Base-by-base conservation (phyloP, 23 tunicate genomes). In the Styela plicata region DNA sequence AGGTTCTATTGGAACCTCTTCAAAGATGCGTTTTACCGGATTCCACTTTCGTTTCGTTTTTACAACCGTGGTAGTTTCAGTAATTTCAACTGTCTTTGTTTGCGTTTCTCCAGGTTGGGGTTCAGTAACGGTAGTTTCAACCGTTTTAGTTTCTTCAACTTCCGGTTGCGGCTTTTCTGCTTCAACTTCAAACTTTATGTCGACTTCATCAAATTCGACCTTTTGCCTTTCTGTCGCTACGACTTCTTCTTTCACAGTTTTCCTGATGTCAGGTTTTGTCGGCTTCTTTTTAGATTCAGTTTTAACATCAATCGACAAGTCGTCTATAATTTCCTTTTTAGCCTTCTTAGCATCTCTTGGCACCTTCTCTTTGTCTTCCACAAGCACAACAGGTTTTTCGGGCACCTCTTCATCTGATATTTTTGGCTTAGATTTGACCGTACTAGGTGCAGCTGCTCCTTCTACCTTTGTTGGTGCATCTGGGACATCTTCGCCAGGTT, bases 51-150 rank as follows among this genome's bases (percentile, higher is more conserved):
- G 24, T 52, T 7, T 30, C 3, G 36, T 27, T 71, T 31, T 32
- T 30, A 30, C 37, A 21, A 26, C 77, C 3, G 77, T 33, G 20
- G 34, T 31, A 5, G 34, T 32, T 30, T 31, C 35, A 33, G 32
- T 71, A 3, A 28, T 32, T 21, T 13, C 73, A 24, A 21, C 73
- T 13, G 24, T 20, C 16, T n/a, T n/a, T n/a, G n/a, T n/a, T n/a
- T n/a, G n/a, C n/a, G n/a, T n/a, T 67, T 66, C 62, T 53, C 31
- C 64, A 1, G 85, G 64, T 64, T 74, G 80, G 3, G 34, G 74
- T 5, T 13, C 5, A 22, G 32, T 36, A 31, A 34, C 63, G 3
- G 78, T 81, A 20, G 52, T 80, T 82, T 70, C 83, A 25, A 67
- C 71, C 16, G 71, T 67, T 67, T 67, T 19, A 18, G n/a, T 66